Evolutionary conservation across 2,113 vertebrate species (phyloP).

Genomic region (Phylloscopus whistleri): DNA sequence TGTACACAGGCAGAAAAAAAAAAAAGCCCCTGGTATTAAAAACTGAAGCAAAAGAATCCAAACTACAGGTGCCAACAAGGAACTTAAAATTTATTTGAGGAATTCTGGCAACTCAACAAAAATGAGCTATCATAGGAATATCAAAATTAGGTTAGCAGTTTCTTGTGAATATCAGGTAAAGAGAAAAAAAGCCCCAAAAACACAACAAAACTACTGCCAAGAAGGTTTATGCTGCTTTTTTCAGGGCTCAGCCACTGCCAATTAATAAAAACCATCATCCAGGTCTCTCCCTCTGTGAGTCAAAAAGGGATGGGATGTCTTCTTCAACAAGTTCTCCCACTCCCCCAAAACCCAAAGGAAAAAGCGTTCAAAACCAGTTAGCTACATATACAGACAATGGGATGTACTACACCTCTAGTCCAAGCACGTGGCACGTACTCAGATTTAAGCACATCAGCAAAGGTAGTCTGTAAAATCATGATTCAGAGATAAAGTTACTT

Average conservation of each 20-base stretch:
- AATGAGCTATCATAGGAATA: not conserved
- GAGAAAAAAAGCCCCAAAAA: not conserved
- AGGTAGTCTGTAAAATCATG: not conserved
- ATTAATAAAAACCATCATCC: not conserved
- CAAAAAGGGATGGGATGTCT: not conserved
- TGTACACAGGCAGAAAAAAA: not conserved
- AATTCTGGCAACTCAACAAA: not conserved
- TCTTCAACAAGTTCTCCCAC: not conserved
- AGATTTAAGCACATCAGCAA: not conserved
- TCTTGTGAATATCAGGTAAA: not conserved
- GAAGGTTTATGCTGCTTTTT: not conserved
- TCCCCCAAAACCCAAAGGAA: not conserved
- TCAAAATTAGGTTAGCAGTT: conserved; percentile 7
- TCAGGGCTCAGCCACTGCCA: not conserved
- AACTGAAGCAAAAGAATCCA: not conserved
- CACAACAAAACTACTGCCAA: not conserved
- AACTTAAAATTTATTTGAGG: not conserved
- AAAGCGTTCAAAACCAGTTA: not conserved
- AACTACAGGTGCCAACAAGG: not conserved
- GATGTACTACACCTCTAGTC: not conserved
- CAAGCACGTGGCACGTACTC: not conserved
- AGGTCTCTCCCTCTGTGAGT: not conserved
- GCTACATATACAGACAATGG: not conserved
- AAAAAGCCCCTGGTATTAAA: not conserved
- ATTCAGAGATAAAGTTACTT: not conserved